A percentile compares a stretch with the other conserved stretches of the same genome.
Conservation (phyloP, 1,140 invertebrate species). For the Rhopalosiphum maidis region DNA sequence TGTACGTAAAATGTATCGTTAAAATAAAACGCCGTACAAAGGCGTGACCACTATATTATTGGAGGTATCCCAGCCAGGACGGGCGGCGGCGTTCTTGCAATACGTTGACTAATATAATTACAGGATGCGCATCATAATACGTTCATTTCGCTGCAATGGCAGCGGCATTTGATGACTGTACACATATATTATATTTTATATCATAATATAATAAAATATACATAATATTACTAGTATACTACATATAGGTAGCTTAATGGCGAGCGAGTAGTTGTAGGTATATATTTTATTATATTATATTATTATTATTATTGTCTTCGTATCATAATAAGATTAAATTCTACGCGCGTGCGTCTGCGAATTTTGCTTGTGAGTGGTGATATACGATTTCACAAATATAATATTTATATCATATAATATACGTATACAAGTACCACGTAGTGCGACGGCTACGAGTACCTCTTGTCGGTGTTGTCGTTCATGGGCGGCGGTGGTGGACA, state of each 20-base stretch:
- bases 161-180: neutral
- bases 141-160: neutral
- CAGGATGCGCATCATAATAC: neutral
- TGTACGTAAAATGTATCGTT: neutral
- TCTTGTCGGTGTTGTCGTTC: conserved; percentile 67
- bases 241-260: neutral
- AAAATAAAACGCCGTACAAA: neutral
- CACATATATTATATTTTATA: neutral
- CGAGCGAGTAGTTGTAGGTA: neutral
- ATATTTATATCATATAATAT: neutral
- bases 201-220: neutral
- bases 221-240: neutral
- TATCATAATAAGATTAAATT: neutral
- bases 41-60: neutral
- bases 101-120: neutral
- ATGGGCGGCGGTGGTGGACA: conserved; percentile 66
- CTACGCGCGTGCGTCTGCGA: neutral
- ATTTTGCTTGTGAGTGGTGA: neutral
- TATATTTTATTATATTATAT: neutral
- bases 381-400: neutral
- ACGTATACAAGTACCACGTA: neutral
- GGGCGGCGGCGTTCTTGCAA: neutral
- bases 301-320: neutral
- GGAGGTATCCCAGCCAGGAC: neutral
- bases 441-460: conserved; percentile 61